Evolutionary conservation across 2,888 invertebrate genomes (phyloP), one percentile per base, ranked within the genome.

Genomic region (Allophyes oxyacanthae): DNA sequence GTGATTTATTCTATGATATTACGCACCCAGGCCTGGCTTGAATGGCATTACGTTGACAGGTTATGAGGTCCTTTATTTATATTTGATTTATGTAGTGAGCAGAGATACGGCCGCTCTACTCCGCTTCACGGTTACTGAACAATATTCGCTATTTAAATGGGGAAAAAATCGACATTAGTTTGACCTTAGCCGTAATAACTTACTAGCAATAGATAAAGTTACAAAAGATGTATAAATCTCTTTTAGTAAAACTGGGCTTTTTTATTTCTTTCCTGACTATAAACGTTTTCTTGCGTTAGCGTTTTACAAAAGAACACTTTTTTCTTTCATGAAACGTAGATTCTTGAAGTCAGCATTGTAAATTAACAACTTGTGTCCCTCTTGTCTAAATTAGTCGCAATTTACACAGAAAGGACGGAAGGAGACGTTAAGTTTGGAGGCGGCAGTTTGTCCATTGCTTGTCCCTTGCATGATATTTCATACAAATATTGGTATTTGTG

Each of bases 41-140:
- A 91, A 92, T 92, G 87, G 92, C 85, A 91, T 91, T 91, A 91
- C 85, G 89, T 88, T 91, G 92, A 91, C 91, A 92, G 88, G 88
- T 91, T 92, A 91, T 91, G 90, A 91, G 92, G 87, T 88, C 89
- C 90, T 90, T 91, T 92, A 91, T 92, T 90, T 92, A 87, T 85
- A 83, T 86, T 82, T 92, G 92, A 92, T 92, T 92, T 92, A 92
- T 92, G 91, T 91, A 91, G 88, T 89, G 87, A 85, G 84, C 83
- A 87, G 80, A 90, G 90, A 91, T 91, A 91, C 81, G 81, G 78
- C 73, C 73, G 77, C 72, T 68, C 74, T 79, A 78, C 77, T 63
- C 68, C 66, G 66, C 71, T 78, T 75, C 72, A 70, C 72, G 64
- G 74, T 70, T 75, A 79, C 81, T 73, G 72, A 81, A 79, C 71